Conservation (phyloP, 2,888 invertebrate genomes). For the Emmelina monodactyla region DNA sequence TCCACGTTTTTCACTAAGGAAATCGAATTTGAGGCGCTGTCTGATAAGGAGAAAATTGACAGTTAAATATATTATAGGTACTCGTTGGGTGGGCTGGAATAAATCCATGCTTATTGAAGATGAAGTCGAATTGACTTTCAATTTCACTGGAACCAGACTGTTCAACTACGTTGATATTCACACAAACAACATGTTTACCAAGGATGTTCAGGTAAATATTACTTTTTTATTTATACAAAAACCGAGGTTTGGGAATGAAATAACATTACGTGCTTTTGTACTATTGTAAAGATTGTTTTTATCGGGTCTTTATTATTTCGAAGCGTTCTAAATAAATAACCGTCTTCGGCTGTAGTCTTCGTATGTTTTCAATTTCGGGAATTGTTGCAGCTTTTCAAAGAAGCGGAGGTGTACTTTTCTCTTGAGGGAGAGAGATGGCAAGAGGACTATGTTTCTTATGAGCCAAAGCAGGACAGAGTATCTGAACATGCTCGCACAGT, state of each 20-base stretch:
- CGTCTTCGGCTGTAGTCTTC: too few relatives aligned
- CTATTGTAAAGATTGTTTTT: too few relatives aligned
- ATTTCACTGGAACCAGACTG: slow-evolving; percentile 79
- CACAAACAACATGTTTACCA: slow-evolving; percentile 81
- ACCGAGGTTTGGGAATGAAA: too few relatives aligned
- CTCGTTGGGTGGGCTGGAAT: slow-evolving; percentile 90
- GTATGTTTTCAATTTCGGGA: too few relatives aligned
- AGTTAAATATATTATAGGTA: slow-evolving; percentile 57
- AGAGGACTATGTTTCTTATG: slow-evolving; percentile 69
- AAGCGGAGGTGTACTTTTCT: slow-evolving; percentile 80
- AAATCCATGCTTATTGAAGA: slow-evolving; percentile 67
- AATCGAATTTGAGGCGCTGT: too few relatives aligned
- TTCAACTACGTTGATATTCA: slow-evolving; percentile 78
- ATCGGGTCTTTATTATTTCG: too few relatives aligned
- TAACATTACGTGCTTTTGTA: too few relatives aligned
- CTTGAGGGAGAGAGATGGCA: slow-evolving; percentile 80
- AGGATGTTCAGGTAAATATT: slow-evolving; percentile 75
- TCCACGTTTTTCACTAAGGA: too few relatives aligned
- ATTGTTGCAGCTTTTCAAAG: slow-evolving; percentile 79
- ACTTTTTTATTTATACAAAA: too few relatives aligned
- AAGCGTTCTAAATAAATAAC: too few relatives aligned
- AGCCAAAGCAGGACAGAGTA: slow-evolving; percentile 63
- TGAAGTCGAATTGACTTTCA: slow-evolving; percentile 79
- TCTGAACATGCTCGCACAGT: slow-evolving; percentile 71
- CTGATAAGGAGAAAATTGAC: too few relatives aligned